Evolutionary conservation across 1,140 invertebrate species (phyloP).

Genomic region (Cyrtorhinus lividipennis): DNA sequence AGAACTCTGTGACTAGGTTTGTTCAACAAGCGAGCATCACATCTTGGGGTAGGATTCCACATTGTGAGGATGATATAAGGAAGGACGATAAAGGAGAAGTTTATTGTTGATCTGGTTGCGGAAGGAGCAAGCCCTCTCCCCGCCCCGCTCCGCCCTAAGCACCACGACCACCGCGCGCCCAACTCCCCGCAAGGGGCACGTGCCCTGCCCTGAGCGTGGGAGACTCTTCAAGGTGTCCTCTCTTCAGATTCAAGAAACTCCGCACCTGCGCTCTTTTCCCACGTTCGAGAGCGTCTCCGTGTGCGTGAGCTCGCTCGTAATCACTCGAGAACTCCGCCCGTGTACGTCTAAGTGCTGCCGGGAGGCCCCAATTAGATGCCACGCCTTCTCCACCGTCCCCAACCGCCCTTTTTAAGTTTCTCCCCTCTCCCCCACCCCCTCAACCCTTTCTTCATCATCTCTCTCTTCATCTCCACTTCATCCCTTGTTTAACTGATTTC

Average conservation of each 20-base stretch:
- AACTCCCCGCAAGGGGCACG: not conserved
- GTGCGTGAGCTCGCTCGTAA: not conserved
- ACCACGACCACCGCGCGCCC: not conserved
- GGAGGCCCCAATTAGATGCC: constrained; percentile 2
- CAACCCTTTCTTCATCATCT: not conserved
- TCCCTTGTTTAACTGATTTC: constrained; percentile 4
- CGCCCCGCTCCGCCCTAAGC: not conserved
- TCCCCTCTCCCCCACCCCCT: not conserved
- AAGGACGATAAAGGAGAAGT: not conserved
- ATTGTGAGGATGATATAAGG: not conserved
- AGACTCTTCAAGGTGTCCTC: constrained; percentile 6
- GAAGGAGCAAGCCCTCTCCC: not conserved
- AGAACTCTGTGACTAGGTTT: too few species aligned
- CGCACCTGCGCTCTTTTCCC: constrained; percentile 3
- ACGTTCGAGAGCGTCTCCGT: not conserved
- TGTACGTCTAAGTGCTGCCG: not conserved
- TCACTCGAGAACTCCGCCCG: not conserved
- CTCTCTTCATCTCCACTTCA: not conserved
- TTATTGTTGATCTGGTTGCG: not conserved
- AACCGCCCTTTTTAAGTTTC: not conserved
- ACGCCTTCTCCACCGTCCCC: not conserved
- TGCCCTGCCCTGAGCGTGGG: constrained; percentile 5
- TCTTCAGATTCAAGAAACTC: constrained; percentile 8
- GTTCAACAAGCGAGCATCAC: too few species aligned
- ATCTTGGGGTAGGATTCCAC: not conserved